Evolutionary conservation across 1,140 invertebrate genomes (phyloP).

Genomic region (Meloidogyne hapla): DNA sequence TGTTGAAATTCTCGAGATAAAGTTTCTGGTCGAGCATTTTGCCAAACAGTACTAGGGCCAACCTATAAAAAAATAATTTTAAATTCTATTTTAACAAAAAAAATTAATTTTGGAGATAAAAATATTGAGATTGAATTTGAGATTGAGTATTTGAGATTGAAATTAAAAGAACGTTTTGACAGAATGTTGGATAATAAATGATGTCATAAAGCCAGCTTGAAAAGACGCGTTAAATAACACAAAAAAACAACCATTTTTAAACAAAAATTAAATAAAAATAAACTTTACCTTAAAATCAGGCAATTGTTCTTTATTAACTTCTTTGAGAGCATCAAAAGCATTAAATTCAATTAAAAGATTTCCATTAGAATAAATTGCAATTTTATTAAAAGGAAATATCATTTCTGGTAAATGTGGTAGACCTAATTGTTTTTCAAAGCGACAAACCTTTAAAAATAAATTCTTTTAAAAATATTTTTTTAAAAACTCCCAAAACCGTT

Average conservation of each 20-base stretch:
- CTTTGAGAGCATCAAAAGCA: constrained; percentile 40
- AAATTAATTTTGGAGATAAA: too few relatives aligned
- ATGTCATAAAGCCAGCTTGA: too few relatives aligned
- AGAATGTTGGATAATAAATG: too few relatives aligned
- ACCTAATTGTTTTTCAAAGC: constrained; percentile 32
- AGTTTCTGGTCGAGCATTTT: constrained; percentile 34
- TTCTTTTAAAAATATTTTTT: too few relatives aligned
- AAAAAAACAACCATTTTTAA: too few relatives aligned
- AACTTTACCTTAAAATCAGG: constrained; percentile 41
- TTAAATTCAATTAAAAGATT: constrained; percentile 40
- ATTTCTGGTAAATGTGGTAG: constrained; percentile 44
- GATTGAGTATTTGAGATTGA: too few relatives aligned
- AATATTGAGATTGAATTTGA: too few relatives aligned
- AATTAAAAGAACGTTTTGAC: too few relatives aligned
- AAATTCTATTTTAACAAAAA: too few relatives aligned
- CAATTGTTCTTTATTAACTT: constrained; percentile 39
- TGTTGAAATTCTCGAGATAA: constrained; percentile 58
- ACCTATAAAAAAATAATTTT: constrained; percentile 32
- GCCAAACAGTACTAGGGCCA: constrained; percentile 39
- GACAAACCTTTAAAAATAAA: constrained; percentile 35
- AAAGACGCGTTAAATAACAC: too few relatives aligned
- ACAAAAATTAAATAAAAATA: neutral
- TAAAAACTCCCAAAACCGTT: too few relatives aligned
- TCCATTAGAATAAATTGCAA: constrained; percentile 11
- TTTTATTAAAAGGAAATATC: constrained; percentile 40